Percentiles rank a stretch among this genome's conserved stretches.
Evolutionary conservation across 2,113 vertebrate genomes (phyloP).

Genomic region (Alces alces): DNA sequence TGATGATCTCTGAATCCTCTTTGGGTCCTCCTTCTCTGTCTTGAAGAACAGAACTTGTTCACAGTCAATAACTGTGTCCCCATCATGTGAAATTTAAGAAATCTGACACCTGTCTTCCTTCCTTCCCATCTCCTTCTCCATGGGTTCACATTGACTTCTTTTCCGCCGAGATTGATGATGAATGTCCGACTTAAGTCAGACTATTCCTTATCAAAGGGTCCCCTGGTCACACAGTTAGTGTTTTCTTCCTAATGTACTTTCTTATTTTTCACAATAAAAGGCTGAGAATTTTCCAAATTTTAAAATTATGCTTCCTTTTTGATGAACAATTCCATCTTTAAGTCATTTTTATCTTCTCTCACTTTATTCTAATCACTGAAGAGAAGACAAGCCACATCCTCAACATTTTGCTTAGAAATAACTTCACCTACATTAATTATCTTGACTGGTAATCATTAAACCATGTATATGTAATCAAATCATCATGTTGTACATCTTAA

Average conservation of each 20-base stretch:
- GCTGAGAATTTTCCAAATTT: not conserved
- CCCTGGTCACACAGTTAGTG: not conserved
- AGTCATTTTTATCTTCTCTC: not conserved
- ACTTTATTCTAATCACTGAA: not conserved
- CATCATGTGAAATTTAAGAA: not conserved
- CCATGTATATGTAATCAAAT: not conserved
- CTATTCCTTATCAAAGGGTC: not conserved
- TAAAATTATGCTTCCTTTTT: not conserved
- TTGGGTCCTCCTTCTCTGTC: not conserved
- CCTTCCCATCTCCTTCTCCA: not conserved
- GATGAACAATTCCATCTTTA: not conserved
- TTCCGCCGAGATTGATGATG: not conserved
- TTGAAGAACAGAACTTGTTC: not conserved
- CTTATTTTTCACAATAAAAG: not conserved
- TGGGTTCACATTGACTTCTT: not conserved
- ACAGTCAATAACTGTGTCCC: too few species aligned
- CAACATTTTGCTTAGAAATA: not conserved
- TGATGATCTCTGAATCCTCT: not conserved
- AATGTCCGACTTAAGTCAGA: not conserved
- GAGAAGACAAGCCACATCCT: not conserved
- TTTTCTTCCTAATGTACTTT: not conserved
- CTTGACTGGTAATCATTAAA: not conserved
- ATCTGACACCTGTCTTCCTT: not conserved
- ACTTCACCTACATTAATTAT: not conserved
- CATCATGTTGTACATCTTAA: not conserved